Evolutionary conservation across 1,140 invertebrate genomes (phyloP).

Genomic region (Lysiphlebus fabarum): DNA sequence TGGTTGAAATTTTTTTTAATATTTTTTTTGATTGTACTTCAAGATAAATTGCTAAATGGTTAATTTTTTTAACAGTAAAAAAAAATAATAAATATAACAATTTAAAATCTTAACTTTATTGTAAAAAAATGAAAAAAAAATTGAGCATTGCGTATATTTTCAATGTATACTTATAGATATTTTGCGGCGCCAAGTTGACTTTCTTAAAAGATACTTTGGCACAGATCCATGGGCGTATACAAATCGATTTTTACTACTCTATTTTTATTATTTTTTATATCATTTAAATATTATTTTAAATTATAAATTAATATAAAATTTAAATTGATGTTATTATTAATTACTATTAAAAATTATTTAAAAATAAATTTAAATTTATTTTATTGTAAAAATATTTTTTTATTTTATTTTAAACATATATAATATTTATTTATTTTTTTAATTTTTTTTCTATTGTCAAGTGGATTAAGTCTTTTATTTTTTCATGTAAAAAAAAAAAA

Average conservation of each 20-base stretch:
- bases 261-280: background rate
- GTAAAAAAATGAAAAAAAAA: background rate
- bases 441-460: background rate
- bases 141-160: background rate
- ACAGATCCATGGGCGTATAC: constrained; percentile 1
- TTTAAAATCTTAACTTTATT: too few relatives aligned
- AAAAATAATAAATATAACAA: too few relatives aligned
- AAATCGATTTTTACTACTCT: background rate
- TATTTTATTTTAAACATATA: too few relatives aligned
- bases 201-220: constrained; percentile 4
- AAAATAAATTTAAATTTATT: too few relatives aligned
- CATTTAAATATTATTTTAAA: background rate
- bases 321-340: too few relatives aligned
- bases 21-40: too few relatives aligned
- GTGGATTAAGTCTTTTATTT: background rate
- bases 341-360: too few relatives aligned
- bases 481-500: background rate
- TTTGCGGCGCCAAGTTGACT: background rate
- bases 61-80: too few relatives aligned
- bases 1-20: too few relatives aligned
- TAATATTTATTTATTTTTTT: background rate
- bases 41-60: too few relatives aligned
- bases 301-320: background rate
- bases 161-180: background rate
- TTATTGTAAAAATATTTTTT: too few relatives aligned